Conservation (phyloP, 2,113 vertebrate species). For the Myodes glareolus region DNA sequence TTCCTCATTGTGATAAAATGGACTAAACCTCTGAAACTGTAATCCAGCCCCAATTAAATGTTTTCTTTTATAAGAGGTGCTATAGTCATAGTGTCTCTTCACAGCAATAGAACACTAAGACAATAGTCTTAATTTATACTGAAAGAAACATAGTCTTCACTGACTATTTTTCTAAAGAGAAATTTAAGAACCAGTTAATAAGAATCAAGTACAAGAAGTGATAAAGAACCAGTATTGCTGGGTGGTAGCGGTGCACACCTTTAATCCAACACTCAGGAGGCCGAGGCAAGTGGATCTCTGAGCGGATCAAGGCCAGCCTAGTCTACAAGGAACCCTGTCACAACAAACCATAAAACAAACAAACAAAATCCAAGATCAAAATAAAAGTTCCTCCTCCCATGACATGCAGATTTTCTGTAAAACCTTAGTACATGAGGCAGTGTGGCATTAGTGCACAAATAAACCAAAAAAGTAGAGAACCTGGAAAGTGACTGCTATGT, state of each 20-base stretch:
- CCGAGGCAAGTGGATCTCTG: too few relatives aligned
- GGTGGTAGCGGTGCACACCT: not conserved
- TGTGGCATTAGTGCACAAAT: too few relatives aligned
- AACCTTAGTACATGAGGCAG: not conserved
- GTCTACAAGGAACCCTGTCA: not conserved
- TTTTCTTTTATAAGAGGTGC: not conserved
- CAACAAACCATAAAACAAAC: not conserved
- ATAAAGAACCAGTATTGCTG: not conserved
- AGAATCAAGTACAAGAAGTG: not conserved
- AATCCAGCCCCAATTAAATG: not conserved
- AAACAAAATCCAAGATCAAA: not conserved
- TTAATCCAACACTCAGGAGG: not conserved
- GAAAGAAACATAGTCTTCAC: not conserved
- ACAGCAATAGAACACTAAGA: not conserved
- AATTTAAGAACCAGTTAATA: constrained; percentile 19
- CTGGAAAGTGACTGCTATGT: too few relatives aligned
- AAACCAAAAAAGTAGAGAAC: not conserved
- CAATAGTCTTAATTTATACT: constrained; percentile 33
- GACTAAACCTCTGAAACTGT: not conserved
- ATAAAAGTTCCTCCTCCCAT: not conserved
- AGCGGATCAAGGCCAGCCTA: too few relatives aligned
- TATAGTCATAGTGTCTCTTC: not conserved
- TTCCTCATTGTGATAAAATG: not conserved
- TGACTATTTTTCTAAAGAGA: constrained; percentile 13
- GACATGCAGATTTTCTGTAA: not conserved